Conservation (phyloP, 2,888 invertebrate species). For the Scotopteryx bipunctaria region DNA sequence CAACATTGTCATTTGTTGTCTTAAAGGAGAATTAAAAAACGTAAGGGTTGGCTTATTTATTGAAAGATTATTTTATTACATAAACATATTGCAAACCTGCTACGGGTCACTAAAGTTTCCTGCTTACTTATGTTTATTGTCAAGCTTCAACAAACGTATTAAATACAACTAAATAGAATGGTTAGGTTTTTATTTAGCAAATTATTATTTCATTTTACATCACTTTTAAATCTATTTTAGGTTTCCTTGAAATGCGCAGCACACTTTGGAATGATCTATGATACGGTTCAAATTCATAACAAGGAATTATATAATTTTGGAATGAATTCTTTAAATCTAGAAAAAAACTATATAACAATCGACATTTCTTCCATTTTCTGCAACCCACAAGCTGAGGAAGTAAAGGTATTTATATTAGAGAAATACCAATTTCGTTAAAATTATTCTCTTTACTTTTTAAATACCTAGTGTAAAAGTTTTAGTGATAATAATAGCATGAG, state of each 20-base stretch:
- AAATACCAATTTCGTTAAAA: no score
- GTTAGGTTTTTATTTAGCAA: no score
- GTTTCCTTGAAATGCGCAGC: conserved; percentile 33
- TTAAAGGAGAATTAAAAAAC: conserved; percentile 48
- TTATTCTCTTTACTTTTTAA: no score
- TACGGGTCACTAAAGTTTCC: no score
- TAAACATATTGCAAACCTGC: no score
- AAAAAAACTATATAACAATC: conserved; percentile 37
- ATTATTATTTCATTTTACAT: no score
- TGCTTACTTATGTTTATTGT: no score
- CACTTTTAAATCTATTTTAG: conserved; percentile 34
- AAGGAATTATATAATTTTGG: conserved; percentile 43
- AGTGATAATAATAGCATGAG: no score
- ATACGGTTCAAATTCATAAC: conserved; percentile 37
- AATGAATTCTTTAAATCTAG: conserved; percentile 36
- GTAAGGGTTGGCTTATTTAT: no score
- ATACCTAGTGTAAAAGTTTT: background rate
- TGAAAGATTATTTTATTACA: no score
- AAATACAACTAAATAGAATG: no score
- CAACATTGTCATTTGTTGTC: conserved; percentile 44
- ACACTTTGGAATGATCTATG: conserved; percentile 31
- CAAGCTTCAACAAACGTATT: no score
- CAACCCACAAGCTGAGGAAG: conserved; percentile 22
- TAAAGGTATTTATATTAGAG: conserved; percentile 33
- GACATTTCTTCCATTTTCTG: conserved; percentile 43